These are phyloP conservation scores for Crenuchus spilurus DNA, from an alignment of 2,797 vertebrate species.

Conservation along the genomic window DNA sequence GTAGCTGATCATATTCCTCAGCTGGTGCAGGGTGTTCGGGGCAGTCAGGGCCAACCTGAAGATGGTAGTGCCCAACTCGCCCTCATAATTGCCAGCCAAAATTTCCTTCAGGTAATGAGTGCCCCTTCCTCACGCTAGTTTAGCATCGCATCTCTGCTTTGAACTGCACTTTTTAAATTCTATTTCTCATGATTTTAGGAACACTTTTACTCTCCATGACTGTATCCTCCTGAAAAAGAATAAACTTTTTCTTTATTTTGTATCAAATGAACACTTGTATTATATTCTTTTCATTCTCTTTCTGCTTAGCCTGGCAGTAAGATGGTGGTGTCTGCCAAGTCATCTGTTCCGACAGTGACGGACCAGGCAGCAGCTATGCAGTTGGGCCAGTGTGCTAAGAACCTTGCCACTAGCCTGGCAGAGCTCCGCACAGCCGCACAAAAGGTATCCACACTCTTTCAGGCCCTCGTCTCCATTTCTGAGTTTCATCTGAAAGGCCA, in stretches of 20 bases:
- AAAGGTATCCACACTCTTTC: constrained; percentile 73
- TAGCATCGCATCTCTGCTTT: no score
- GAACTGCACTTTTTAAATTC: no score
- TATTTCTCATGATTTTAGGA: no score
- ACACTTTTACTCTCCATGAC: no score
- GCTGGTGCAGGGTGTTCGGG: constrained; percentile 93
- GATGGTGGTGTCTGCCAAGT: constrained; percentile 95
- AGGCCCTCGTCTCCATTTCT: background rate
- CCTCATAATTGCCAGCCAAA: constrained; percentile 96
- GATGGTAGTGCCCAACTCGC: constrained; percentile 91
- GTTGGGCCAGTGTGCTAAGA: constrained; percentile 95
- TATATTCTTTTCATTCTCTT: background rate
- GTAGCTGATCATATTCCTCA: constrained; percentile 95
- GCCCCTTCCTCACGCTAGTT: no score
- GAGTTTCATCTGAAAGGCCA: no score
- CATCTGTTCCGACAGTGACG: constrained; percentile 91
- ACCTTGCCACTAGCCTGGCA: constrained; percentile 92
- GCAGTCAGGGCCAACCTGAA: constrained; percentile 93
- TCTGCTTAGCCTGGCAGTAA: constrained; percentile 89
- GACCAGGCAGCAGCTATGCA: constrained; percentile 98
- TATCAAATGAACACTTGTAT: background rate
- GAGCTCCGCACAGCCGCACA: constrained; percentile 92
- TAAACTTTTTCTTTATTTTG: no score
- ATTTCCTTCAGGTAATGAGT: constrained; percentile 87
- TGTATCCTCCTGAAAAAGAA: no score